Conservation (phyloP, 2,888 invertebrate genomes). For the Rhamphomyia laevipes region DNA sequence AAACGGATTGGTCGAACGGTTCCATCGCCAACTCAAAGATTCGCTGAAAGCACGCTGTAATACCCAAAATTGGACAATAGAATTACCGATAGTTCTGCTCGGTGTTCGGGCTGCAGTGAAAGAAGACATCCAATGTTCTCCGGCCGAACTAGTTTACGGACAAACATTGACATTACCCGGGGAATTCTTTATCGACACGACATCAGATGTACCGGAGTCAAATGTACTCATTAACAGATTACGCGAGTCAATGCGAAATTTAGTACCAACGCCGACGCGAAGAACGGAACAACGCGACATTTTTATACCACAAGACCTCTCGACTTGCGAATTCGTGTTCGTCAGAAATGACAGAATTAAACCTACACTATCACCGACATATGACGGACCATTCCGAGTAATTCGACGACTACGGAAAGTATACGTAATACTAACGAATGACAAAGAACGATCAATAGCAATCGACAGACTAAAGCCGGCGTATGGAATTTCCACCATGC, state of each 20-base stretch:
- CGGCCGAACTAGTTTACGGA: constrained; percentile 1
- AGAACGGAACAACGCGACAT: too few species aligned
- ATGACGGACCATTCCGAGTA: constrained; percentile 3
- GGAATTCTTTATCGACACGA: background rate
- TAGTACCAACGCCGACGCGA: too few species aligned
- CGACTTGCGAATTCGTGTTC: too few species aligned
- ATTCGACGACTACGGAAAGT: background rate
- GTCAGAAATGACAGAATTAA: constrained; percentile 4
- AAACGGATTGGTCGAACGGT: constrained; percentile 1
- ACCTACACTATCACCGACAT: constrained; percentile 1
- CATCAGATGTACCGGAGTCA: background rate
- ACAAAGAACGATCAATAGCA: background rate
- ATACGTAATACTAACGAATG: constrained; percentile 1
- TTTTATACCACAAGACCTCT: too few species aligned
- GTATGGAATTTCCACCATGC: too few species aligned
- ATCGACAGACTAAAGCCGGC: constrained; percentile 1
- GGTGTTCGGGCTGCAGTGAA: constrained; percentile 2
- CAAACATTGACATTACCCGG: background rate
- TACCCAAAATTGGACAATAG: constrained; percentile 1
- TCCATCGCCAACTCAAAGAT: background rate
- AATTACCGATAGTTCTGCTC: constrained; percentile 5
- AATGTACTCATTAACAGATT: background rate
- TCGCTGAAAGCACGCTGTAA: constrained; percentile 20
- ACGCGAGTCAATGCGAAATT: too few species aligned
- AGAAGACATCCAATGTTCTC: background rate